Conservation (phyloP, 2,113 vertebrate species). For the Platichthys flesus region DNA sequence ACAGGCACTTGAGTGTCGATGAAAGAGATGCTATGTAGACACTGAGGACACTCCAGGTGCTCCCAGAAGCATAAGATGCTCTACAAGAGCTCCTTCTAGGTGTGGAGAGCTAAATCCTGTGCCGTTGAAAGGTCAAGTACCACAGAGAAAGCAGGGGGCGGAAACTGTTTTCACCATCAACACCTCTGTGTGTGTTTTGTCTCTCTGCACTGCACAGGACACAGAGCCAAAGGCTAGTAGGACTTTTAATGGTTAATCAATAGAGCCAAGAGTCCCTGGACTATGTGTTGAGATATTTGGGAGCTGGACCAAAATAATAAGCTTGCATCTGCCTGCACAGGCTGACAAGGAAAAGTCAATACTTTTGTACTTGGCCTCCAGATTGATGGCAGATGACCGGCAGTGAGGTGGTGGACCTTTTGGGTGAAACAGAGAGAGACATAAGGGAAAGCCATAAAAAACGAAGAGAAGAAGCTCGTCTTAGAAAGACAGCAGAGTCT, state of each 20-base stretch:
- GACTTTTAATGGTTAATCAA: slow-evolving; percentile 81
- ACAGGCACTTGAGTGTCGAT: slow-evolving; percentile 34
- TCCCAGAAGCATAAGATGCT: slow-evolving; percentile 27
- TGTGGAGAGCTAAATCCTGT: slow-evolving; percentile 16
- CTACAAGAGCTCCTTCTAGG: slow-evolving; percentile 39
- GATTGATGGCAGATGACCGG: slow-evolving; percentile 67
- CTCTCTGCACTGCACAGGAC: slow-evolving; percentile 49
- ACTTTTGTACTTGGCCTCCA: slow-evolving; percentile 57
- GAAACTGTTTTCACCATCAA: slow-evolving; percentile 65
- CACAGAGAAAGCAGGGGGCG: slow-evolving; percentile 42
- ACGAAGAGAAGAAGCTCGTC: slow-evolving; percentile 14
- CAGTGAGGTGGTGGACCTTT: slow-evolving; percentile 44
- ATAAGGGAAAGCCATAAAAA: slow-evolving; percentile 36
- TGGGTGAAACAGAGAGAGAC: slow-evolving; percentile 33
- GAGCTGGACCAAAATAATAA: slow-evolving; percentile 65
- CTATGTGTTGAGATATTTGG: slow-evolving; percentile 64
- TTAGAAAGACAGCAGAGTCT: slow-evolving; percentile 59
- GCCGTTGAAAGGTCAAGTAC: slow-evolving; percentile 60
- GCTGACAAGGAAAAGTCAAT: slow-evolving; percentile 70
- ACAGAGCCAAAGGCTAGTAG: slow-evolving; percentile 57
- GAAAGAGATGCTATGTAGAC: slow-evolving; percentile 11
- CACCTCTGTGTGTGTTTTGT: slow-evolving; percentile 49
- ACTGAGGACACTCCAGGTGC: slow-evolving; percentile 23
- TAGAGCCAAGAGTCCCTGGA: slow-evolving; percentile 60
- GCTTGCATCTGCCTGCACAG: slow-evolving; percentile 64